phyloP scores from a whole-genome alignment of 2,113 vertebrate genomes.

The Onychostruthus taczanowskii region DNA sequence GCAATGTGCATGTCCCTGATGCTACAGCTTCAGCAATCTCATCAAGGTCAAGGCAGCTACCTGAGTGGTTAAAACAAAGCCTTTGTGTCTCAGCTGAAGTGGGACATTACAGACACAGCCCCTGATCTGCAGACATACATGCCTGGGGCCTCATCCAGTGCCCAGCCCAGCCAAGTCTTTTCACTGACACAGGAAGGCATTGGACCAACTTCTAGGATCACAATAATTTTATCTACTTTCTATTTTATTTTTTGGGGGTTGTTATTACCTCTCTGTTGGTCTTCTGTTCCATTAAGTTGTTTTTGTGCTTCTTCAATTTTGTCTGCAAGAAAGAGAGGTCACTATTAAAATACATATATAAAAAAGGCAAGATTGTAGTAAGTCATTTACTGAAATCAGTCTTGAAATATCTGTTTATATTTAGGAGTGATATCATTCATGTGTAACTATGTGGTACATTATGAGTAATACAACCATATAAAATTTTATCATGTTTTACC shows the following conservation, averaged over 20 bases:
- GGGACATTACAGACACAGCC: neutral
- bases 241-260: neutral
- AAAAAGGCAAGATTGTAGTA: neutral
- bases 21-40: neutral
- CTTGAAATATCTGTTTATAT: neutral
- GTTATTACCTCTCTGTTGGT: slow-evolving; percentile 87
- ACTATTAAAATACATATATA: slow-evolving; percentile 1
- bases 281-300: slow-evolving; percentile 91
- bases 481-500: slow-evolving; percentile 31
- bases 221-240: neutral
- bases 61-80: neutral
- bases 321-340: slow-evolving; percentile 77
- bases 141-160: neutral
- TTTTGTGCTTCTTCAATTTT: slow-evolving; percentile 99
- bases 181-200: neutral
- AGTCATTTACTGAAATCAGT: neutral
- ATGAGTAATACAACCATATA: neutral
- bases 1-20: neutral
- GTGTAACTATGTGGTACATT: neutral
- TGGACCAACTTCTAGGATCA: neutral
- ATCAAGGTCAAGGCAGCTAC: neutral
- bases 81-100: neutral
- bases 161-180: neutral
- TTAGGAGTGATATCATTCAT: neutral
- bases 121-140: neutral